Evolutionary conservation across 2,888 invertebrate species (phyloP).

Genomic region (Dicroscelio sp.): DNA sequence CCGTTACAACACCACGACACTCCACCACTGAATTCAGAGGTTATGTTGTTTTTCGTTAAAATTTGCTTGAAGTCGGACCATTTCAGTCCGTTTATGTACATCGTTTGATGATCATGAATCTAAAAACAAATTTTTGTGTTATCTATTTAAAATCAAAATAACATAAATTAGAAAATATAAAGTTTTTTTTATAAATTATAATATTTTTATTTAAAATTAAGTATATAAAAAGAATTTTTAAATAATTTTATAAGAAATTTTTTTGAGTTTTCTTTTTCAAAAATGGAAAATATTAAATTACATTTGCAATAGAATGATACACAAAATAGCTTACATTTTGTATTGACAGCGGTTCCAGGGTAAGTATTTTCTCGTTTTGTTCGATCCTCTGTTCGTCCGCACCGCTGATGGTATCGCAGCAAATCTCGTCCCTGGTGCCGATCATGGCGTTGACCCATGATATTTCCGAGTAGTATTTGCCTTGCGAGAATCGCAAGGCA

Average conservation of each 20-base stretch:
- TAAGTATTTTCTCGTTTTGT: slow-evolving; percentile 92
- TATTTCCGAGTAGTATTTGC: slow-evolving; percentile 97
- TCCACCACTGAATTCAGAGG: slow-evolving; percentile 97
- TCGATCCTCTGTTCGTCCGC: slow-evolving; percentile 91
- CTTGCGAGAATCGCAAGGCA: slow-evolving; percentile 96
- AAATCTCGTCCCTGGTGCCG: slow-evolving; percentile 91
- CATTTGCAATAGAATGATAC: neutral
- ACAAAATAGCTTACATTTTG: slow-evolving; percentile 90
- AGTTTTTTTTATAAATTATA: too few species aligned
- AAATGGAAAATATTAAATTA: neutral
- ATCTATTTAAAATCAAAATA: too few species aligned
- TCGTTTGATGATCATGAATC: slow-evolving; percentile 95
- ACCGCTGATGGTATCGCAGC: slow-evolving; percentile 93
- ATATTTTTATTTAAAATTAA: too few species aligned
- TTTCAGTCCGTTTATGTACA: slow-evolving; percentile 98
- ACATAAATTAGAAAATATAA: too few species aligned
- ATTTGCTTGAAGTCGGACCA: slow-evolving; percentile 97
- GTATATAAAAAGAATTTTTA: neutral
- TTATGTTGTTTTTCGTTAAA: slow-evolving; percentile 94
- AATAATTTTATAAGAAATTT: neutral
- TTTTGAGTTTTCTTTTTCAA: neutral
- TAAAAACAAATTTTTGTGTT: slow-evolving; percentile 85
- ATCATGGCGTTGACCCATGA: slow-evolving; percentile 98
- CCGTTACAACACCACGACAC: slow-evolving; percentile 99
- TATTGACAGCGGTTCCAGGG: slow-evolving; percentile 93